Base-by-base conservation (phyloP, 2,888 invertebrate species). In the Drosophila dives region DNA sequence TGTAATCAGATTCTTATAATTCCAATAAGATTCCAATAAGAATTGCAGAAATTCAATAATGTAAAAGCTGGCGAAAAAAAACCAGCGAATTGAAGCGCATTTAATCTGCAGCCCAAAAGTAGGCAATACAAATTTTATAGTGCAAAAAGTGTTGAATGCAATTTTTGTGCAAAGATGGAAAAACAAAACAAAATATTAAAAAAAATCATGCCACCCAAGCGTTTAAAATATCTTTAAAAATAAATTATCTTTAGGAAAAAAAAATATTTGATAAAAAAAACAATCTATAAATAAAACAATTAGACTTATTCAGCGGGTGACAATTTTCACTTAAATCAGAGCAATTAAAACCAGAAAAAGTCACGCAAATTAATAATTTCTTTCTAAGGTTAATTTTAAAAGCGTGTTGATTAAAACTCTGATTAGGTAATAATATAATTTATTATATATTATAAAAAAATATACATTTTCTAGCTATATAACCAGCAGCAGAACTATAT, bases 21-120 rank as follows among this genome's bases (percentile, higher is more conserved):
- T n/a, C n/a, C n/a, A n/a, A n/a, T n/a, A n/a, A n/a, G n/a, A n/a
- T n/a, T n/a, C n/a, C n/a, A n/a, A 78, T 78, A 78, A 75, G 67
- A 71, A 67, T 71, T 55, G 68, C 76, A 76, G 77, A 75, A 77
- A 78, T 68, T 78, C 77, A 76, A 78, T 80, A 78, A 80, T 64
- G 64, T 55, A 55, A 51, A 55, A 51, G 36, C 63, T 48, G 17
- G 55, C 67, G 34, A 53, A 66, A 56, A 66, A 58, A 26, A 49
- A 50, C 5, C 29, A 23, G 45, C 61, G 60, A 68, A 63, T 59
- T 48, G 68, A 64, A 69, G 66, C 70, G 66, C 61, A 75, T 75
- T 75, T 59, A 80, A 71, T 80, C 34, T 49, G 2, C 64, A 49
- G 66, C 71, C 59, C 42, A 64, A 59, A 75, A 67, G 80, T 80